Evolutionary conservation across 1,140 invertebrate genomes (phyloP).

Genomic region (Camponotus pennsylvanicus): DNA sequence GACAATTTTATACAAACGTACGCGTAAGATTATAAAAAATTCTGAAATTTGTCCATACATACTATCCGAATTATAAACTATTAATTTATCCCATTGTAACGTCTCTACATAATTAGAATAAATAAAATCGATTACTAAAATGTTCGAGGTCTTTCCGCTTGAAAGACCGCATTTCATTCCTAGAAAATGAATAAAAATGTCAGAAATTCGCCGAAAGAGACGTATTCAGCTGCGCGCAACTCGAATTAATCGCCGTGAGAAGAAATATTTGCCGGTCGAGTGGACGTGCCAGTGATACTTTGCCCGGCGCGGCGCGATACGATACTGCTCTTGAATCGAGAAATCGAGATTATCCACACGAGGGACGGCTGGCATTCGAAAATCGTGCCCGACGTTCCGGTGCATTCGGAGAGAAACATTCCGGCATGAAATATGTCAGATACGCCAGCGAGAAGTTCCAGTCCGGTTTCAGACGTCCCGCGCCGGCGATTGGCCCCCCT

Average conservation of each 20-base stretch:
- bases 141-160: neutral
- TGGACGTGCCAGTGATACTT: constrained; percentile 32
- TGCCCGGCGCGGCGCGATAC: neutral
- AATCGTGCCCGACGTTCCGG: constrained; percentile 65
- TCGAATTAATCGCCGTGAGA: constrained; percentile 38
- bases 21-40: no score
- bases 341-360: constrained; percentile 65
- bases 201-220: neutral
- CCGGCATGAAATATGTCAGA: constrained; percentile 71
- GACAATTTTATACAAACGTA: neutral
- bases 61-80: neutral
- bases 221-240: neutral
- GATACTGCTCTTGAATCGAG: constrained; percentile 58
- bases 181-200: neutral
- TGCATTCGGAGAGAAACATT: constrained; percentile 70
- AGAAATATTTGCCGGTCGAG: constrained; percentile 42
- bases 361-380: constrained; percentile 67
- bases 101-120: neutral
- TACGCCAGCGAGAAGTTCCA: constrained; percentile 66
- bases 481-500: constrained; percentile 38
- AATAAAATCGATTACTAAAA: neutral
- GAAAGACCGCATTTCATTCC: neutral
- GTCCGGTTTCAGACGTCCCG: constrained; percentile 61
- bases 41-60: neutral
- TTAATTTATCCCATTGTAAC: neutral